Base-by-base conservation (phyloP, 2,113 vertebrate genomes). In the Barbus barbus region DNA sequence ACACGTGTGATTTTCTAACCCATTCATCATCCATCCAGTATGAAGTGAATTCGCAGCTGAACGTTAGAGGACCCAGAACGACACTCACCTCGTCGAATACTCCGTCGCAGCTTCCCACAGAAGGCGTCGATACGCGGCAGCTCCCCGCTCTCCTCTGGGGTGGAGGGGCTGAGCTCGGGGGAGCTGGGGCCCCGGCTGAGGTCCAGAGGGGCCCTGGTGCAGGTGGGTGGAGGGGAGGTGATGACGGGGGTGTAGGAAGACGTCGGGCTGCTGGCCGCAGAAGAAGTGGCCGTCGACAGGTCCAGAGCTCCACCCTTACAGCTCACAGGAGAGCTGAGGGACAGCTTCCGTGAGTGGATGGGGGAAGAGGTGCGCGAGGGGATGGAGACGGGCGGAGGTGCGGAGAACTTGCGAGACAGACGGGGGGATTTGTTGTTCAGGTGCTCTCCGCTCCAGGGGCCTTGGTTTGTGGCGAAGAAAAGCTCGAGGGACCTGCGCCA, bases 381-480 rank as follows among this genome's bases (percentile, higher is more conserved):
- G 84, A 97, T 93, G 13, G 95, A 94, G 76, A 97, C 84, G 0
- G 97, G 97, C 7, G 97, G 98, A 36, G 97, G 97, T 26, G 97
- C 97, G 84, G 97, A 99, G 79, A 97, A 98, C 88, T 99, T 99
- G 88, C 97, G 96, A 81, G 95, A 96, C 9, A 97, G 93, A 9
- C 94, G 94, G 0, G 97, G 97, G 1, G 97, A 97, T 85, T 98
- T 98, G 82, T 96, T 97, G 86, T 92, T 93, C 84, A 95, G 73
- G 28, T 95, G 95, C 83, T 98, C 97, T 3, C 93, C 90, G 67
- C 87, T 91, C 92, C 96, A 96, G 26, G 90, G 92, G 79, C 95
- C 95, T 89, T 97, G 97, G 88, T 95, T 98, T 75, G 95, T 95
- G 85, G 96, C 97, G 82, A 98, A 99, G 92, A 97, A 96, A 31